These are phyloP conservation scores for Cebus imitator DNA, from an alignment of 2,113 vertebrate species.

Conservation along the genomic window DNA sequence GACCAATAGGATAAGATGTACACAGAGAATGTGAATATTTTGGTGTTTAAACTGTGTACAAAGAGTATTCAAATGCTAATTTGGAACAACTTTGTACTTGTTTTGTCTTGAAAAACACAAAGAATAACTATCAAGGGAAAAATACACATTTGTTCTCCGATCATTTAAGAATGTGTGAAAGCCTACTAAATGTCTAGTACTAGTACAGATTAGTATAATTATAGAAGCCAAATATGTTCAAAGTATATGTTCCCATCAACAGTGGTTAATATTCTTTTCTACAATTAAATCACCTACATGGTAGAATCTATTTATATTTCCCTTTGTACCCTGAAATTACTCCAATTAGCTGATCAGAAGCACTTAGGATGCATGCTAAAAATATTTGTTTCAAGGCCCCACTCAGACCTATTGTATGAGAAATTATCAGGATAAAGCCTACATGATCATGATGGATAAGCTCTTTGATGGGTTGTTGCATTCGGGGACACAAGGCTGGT, in stretches of 20 bases:
- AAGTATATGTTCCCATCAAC: background rate
- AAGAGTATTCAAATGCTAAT: background rate
- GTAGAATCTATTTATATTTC: background rate
- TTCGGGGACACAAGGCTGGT: too few relatives aligned
- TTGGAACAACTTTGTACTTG: background rate
- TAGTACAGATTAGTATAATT: background rate
- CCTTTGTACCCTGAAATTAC: background rate
- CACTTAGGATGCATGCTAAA: background rate
- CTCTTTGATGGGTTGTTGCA: too few relatives aligned
- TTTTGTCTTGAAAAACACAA: slow-evolving; percentile 31
- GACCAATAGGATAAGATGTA: background rate
- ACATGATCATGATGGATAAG: too few relatives aligned
- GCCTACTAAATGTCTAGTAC: background rate
- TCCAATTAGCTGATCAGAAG: background rate
- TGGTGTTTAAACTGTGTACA: background rate
- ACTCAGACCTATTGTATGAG: background rate
- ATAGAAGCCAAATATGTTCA: background rate
- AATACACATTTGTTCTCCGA: background rate
- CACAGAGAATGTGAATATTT: background rate
- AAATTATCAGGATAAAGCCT: background rate
- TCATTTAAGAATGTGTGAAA: background rate
- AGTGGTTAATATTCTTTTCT: background rate
- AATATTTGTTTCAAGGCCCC: background rate
- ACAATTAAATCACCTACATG: background rate
- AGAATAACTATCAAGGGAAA: background rate